Conservation (phyloP, 1,140 invertebrate species). For the Amyelois transitella region DNA sequence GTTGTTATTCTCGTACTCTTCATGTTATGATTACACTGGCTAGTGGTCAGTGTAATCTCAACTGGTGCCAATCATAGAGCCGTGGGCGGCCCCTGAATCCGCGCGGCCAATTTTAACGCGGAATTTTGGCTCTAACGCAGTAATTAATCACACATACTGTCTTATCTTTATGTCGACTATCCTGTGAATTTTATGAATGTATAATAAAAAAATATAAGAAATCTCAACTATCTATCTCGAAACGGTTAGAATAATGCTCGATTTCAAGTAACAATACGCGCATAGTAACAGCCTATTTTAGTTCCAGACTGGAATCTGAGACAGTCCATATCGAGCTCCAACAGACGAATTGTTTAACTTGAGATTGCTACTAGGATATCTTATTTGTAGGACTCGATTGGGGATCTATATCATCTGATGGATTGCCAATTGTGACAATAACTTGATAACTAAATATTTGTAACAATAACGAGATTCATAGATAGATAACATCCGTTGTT, state of each 20-base stretch:
- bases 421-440: too few species aligned
- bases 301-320: not conserved
- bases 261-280: not conserved
- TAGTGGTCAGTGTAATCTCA: too few species aligned
- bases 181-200: not conserved
- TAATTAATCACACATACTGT: slow-evolving; percentile 45
- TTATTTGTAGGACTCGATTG: too few species aligned
- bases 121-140: slow-evolving; percentile 44
- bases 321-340: not conserved
- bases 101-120: slow-evolving; percentile 39
- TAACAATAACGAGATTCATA: too few species aligned
- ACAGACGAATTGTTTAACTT: not conserved
- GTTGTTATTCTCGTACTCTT: not conserved
- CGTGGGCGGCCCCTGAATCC: slow-evolving; percentile 43
- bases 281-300: not conserved
- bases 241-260: not conserved
- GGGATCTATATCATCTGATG: too few species aligned
- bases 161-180: slow-evolving; percentile 20
- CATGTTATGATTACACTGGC: not conserved
- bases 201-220: not conserved
- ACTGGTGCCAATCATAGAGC: slow-evolving; percentile 17
- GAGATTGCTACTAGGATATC: too few species aligned
- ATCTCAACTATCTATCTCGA: not conserved
- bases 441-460: too few species aligned
- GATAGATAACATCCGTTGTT: too few species aligned